These are phyloP conservation scores for Alaudala cheleensis DNA, from an alignment of 2,113 vertebrate genomes.

Conservation along the genomic window DNA sequence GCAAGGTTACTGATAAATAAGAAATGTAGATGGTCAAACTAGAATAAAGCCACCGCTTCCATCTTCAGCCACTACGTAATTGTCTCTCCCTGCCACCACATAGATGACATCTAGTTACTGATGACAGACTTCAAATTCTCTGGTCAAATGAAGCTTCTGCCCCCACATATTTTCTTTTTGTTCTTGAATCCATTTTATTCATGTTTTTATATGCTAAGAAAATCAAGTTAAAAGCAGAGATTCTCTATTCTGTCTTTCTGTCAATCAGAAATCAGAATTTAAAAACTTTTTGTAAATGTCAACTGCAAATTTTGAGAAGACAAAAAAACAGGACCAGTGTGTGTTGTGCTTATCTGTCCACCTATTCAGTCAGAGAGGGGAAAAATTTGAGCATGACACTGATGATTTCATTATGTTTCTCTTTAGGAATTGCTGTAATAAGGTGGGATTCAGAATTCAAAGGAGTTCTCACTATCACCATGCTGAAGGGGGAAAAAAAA, in stretches of 20 bases:
- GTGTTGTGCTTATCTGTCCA: background rate
- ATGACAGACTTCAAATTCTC: background rate
- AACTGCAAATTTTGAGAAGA: background rate
- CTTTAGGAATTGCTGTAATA: background rate
- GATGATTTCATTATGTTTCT: background rate
- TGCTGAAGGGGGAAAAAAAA: background rate
- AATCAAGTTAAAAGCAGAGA: background rate
- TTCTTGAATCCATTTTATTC: background rate
- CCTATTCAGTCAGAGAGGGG: background rate
- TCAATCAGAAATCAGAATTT: background rate
- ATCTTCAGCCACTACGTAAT: background rate
- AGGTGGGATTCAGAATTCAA: background rate
- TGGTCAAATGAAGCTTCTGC: background rate
- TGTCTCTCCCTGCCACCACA: background rate
- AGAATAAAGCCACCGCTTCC: background rate
- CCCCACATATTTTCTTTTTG: background rate
- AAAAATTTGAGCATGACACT: background rate
- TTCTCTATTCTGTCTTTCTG: background rate
- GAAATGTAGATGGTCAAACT: background rate
- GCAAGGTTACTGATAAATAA: background rate
- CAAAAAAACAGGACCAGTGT: rapidly evolving
- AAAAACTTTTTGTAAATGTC: background rate
- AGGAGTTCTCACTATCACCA: background rate
- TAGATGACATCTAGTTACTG: background rate
- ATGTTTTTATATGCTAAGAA: background rate